These are phyloP conservation scores for Myrmophylax atrothorax DNA, from an alignment of 2,113 vertebrate genomes.

Conservation along the genomic window DNA sequence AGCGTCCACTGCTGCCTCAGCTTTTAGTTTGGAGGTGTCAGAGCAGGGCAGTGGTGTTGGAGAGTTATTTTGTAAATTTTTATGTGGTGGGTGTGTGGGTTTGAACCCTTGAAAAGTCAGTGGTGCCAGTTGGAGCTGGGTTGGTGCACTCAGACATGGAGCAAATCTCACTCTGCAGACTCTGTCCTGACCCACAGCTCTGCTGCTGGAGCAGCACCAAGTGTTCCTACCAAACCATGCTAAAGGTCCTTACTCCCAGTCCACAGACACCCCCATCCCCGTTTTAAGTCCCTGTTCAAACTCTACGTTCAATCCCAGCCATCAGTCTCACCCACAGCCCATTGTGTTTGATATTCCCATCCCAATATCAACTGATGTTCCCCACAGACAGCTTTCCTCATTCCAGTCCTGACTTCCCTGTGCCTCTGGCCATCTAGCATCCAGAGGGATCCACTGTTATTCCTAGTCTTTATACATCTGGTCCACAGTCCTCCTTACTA, in stretches of 20 bases:
- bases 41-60: not conserved
- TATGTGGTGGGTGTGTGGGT: not conserved
- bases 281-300: not conserved
- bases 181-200: not conserved
- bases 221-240: not conserved
- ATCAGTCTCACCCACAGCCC: not conserved
- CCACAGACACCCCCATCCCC: not conserved
- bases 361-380: not conserved
- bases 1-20: not conserved
- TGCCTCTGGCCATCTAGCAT: not conserved
- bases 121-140: not conserved
- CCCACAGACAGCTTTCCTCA: not conserved
- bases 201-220: not conserved
- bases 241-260: not conserved
- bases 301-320: not conserved
- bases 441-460: not conserved
- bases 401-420: not conserved
- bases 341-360: not conserved
- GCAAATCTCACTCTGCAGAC: not conserved
- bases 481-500: not conserved
- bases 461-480: not conserved
- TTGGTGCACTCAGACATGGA: not conserved
- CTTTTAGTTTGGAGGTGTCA: not conserved
- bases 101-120: not conserved
- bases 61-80: not conserved